Conservation (phyloP, 1,140 invertebrate genomes). For the Drosophila auraria region DNA sequence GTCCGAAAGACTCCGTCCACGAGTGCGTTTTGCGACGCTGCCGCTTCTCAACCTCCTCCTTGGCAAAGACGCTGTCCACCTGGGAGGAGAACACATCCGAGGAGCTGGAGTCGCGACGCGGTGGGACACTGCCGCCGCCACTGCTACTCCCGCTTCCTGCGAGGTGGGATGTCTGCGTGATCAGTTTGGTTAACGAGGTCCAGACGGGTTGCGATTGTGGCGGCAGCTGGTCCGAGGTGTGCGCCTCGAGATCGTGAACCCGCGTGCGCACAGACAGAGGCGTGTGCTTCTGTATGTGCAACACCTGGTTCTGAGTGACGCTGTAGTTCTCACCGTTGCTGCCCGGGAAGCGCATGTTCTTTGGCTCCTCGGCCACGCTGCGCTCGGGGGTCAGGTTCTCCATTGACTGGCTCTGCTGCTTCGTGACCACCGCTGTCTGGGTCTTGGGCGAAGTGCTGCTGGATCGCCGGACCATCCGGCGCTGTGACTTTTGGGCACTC, state of each 20-base stretch:
- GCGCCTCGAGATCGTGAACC: constrained; percentile 79
- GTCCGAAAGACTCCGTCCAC: constrained; percentile 75
- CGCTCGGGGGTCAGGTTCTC: constrained; percentile 87
- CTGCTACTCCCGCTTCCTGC: constrained; percentile 8
- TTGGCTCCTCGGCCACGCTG: constrained; percentile 86
- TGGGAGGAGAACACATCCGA: constrained; percentile 90
- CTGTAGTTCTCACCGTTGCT: constrained; percentile 94
- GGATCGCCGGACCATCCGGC: constrained; percentile 77
- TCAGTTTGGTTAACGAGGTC: constrained; percentile 85
- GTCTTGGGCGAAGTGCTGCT: constrained; percentile 82
- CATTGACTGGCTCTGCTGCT: constrained; percentile 86
- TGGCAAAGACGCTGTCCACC: constrained; percentile 90
- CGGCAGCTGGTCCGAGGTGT: constrained; percentile 55
- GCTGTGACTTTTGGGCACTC: constrained; percentile 64
- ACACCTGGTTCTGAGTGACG: constrained; percentile 95
- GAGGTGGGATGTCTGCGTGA: constrained; percentile 75
- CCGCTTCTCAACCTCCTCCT: constrained; percentile 86
- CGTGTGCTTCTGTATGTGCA: constrained; percentile 89
- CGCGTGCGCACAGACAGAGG: constrained; percentile 79
- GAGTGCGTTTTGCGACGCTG: constrained; percentile 80
- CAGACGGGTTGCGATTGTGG: constrained; percentile 85
- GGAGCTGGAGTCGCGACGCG: constrained; percentile 53
- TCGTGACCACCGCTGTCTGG: constrained; percentile 78
- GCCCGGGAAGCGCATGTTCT: constrained; percentile 92
- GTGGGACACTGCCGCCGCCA: constrained; percentile 8